A percentile compares a stretch with the other conserved stretches of the same genome.
phyloP scores from a whole-genome alignment of 2,888 invertebrate genomes.

The Drosophila prolongata region DNA sequence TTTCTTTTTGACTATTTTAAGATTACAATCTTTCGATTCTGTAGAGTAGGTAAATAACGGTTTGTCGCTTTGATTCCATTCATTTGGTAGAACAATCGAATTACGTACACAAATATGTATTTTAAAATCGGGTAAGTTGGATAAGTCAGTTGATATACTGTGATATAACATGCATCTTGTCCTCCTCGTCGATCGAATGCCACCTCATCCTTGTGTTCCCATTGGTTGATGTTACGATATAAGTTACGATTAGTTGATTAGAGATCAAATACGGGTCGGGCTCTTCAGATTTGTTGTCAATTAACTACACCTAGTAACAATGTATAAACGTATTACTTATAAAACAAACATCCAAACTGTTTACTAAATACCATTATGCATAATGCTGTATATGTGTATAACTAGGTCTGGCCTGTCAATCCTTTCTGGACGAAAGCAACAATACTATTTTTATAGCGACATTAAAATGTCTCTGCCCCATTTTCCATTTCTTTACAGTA shows the following conservation, averaged over 20 bases:
- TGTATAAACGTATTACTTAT: slow-evolving; percentile 60
- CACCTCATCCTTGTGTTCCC: slow-evolving; percentile 55
- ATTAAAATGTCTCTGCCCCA: neutral
- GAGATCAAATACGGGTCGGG: slow-evolving; percentile 21
- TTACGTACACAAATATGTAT: slow-evolving; percentile 73
- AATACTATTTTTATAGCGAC: neutral
- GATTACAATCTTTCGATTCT: slow-evolving; percentile 40
- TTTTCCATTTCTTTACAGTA: neutral
- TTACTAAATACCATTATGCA: slow-evolving; percentile 17
- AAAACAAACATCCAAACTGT: slow-evolving; percentile 41
- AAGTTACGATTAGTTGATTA: slow-evolving; percentile 19
- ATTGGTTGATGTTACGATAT: slow-evolving; percentile 53
- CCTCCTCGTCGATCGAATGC: neutral
- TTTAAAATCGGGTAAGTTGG: slow-evolving; percentile 48
- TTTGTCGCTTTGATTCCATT: slow-evolving; percentile 13
- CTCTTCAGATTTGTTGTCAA: slow-evolving; percentile 50
- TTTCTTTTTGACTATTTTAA: slow-evolving; percentile 47
- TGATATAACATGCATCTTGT: slow-evolving; percentile 22
- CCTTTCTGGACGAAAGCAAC: slow-evolving; percentile 28
- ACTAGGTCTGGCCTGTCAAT: slow-evolving; percentile 8
- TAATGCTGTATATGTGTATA: slow-evolving; percentile 30
- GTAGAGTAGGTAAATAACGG: slow-evolving; percentile 25
- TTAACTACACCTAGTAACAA: slow-evolving; percentile 73
- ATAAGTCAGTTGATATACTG: slow-evolving; percentile 32
- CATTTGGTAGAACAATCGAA: slow-evolving; percentile 66